Base-by-base conservation (phyloP, 2,113 vertebrate genomes). In the Mellivora capensis region DNA sequence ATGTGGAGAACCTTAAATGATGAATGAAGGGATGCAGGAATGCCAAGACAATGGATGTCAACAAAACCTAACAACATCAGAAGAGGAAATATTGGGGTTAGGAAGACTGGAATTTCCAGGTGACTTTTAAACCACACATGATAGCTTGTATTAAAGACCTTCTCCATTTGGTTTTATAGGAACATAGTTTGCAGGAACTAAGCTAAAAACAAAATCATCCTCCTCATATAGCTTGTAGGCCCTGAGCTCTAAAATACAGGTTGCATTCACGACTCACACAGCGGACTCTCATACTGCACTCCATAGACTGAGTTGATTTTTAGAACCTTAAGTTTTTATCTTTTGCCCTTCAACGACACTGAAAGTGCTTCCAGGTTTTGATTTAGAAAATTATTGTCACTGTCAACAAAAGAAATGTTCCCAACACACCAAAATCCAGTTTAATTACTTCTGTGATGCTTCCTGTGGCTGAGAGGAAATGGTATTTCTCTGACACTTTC, bases 351-450 rank as follows among this genome's bases (percentile, higher is more conserved):
- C 97, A 93, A 95, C 96, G 96, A 96, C 95, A 97, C 90, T 97
- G 89, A 89, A 98, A 96, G 97, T 80, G 93, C 71, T 98, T 98
- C 93, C 67, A 98, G 91, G 87, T 98, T 97, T 97, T 98, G 98
- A 98, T 98, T 98, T 98, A 98, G 90, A 98, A 97, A 98, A 98
- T 97, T 97, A 98, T 94, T 95, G 95, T 97, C 94, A 93, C 94
- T 98, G 98, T 98, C 98, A 98, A 98, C 98, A 98, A 98, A 97
- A 98, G 92, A 91, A 98, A 97, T 97, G 97, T 97, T 96, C 94
- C 93, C 95, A 92, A 98, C 97, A 96, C 76, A 97, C 89, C 90
- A 90, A 97, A 97, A 98, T 98, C 96, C 93, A 98, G 97, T 98
- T 98, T 98, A 98, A 99, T 98, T 97, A 98, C 97, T 98, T 94